Conservation (phyloP, 2,113 vertebrate species). For the Ageneiosus marmoratus region DNA sequence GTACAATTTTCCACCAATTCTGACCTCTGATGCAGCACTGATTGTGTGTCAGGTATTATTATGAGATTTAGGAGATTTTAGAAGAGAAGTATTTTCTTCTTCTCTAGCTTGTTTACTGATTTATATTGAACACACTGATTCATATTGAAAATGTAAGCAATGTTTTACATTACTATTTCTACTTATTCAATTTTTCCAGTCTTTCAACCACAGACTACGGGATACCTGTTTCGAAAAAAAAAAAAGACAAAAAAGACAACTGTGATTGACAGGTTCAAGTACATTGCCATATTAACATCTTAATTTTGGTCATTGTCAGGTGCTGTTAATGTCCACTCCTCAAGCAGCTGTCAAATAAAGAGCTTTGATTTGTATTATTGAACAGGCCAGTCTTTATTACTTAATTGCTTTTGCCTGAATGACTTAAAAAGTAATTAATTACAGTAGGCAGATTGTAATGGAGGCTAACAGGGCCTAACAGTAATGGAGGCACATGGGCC, state of each 20-base stretch:
- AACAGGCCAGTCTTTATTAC: conserved; percentile 75
- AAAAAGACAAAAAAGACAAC: conserved; percentile 12
- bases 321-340: conserved; percentile 69
- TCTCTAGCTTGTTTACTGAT: not conserved
- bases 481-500: conserved; percentile 62
- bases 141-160: not conserved
- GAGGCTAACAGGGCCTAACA: no score
- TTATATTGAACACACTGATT: not conserved
- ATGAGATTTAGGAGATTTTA: no score
- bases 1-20: not conserved
- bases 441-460: conserved; percentile 70
- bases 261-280: conserved; percentile 70
- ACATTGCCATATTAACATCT: conserved; percentile 67
- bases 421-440: conserved; percentile 82
- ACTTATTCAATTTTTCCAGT: not conserved
- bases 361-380: conserved; percentile 66
- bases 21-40: not conserved
- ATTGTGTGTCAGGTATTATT: not conserved
- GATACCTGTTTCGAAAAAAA: not conserved
- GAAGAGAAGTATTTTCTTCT: no score
- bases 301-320: conserved; percentile 70
- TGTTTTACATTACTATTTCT: not conserved
- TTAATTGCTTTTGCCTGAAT: conserved; percentile 77
- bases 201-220: not conserved
- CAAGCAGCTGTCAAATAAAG: conserved; percentile 72